Conservation (phyloP, 2,888 invertebrate species). For the Coecobrya sp. region DNA sequence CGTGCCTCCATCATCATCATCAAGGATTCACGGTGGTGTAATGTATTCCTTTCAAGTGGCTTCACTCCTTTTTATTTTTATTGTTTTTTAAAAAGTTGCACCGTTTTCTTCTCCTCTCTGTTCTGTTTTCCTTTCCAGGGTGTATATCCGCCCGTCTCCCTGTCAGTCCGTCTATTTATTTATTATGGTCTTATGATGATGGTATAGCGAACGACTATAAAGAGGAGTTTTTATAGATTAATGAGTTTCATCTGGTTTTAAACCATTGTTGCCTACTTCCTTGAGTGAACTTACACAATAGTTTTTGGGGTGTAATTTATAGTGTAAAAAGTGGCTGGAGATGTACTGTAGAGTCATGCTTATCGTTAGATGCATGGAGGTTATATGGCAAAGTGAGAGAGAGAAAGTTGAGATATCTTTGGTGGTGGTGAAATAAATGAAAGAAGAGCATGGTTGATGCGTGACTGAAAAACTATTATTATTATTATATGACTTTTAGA, state of each 20-base stretch:
- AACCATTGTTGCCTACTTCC: constrained; percentile 67
- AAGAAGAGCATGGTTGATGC: constrained; percentile 74
- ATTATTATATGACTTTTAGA: constrained; percentile 81
- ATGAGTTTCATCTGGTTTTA: constrained; percentile 78
- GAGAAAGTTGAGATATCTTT: constrained; percentile 2
- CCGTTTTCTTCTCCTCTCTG: constrained; percentile 39
- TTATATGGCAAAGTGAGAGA: background rate
- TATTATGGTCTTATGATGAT: constrained; percentile 30
- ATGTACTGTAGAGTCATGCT: background rate
- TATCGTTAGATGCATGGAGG: background rate
- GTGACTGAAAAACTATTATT: constrained; percentile 81
- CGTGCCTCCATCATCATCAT: constrained; percentile 10
- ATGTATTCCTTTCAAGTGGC: constrained; percentile 70
- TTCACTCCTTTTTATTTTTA: constrained; percentile 65
- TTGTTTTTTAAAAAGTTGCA: constrained; percentile 70
- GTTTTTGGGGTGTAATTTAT: constrained; percentile 55
- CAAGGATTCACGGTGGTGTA: background rate
- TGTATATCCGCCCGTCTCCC: constrained; percentile 35
- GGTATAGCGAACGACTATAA: constrained; percentile 27
- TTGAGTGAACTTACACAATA: constrained; percentile 38
- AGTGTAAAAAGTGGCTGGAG: constrained; percentile 24
- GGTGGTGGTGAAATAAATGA: constrained; percentile 56
- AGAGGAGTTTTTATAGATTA: constrained; percentile 61
- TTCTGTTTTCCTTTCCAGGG: constrained; percentile 33
- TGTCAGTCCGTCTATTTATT: constrained; percentile 38